Percentiles rank a stretch among this genome's conserved stretches.
These are phyloP conservation scores for Lithophane socia DNA, from an alignment of 2,888 invertebrate genomes.

Conservation along the genomic window DNA sequence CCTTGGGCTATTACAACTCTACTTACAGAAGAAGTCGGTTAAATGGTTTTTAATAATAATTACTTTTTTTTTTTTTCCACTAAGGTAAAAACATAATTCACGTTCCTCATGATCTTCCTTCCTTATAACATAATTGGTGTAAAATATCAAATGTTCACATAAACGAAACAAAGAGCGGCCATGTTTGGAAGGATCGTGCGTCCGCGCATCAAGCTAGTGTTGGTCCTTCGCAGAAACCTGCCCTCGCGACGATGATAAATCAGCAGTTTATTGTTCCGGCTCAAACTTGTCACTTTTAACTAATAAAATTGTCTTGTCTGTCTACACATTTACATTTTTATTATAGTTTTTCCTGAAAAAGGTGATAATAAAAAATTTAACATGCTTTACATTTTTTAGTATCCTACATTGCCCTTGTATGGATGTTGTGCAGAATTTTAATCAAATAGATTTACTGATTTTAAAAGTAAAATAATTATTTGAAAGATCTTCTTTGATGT, in stretches of 20 bases:
- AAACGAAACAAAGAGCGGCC: constrained; percentile 62
- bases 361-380: constrained; percentile 11
- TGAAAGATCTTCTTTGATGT: constrained; percentile 24
- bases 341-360: constrained; percentile 31
- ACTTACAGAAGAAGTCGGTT: background rate
- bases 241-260: constrained; percentile 54
- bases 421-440: constrained; percentile 9
- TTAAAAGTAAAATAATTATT: background rate
- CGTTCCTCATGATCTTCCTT: background rate
- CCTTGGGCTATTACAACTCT: no score
- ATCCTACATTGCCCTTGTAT: background rate
- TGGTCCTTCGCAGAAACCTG: constrained; percentile 71
- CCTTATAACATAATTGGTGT: background rate
- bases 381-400: background rate
- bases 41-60: background rate
- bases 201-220: constrained; percentile 51
- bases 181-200: constrained; percentile 60
- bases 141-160: constrained; percentile 11
- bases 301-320: constrained; percentile 44
- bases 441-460: constrained; percentile 21
- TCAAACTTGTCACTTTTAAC: constrained; percentile 38
- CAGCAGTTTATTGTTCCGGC: constrained; percentile 47
- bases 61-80: no score
- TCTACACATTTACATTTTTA: constrained; percentile 39
- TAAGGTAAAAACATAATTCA: background rate